Percentiles rank a stretch among this genome's conserved stretches.
These are phyloP conservation scores for Tetramorium parvispinum DNA, from an alignment of 1,140 invertebrate genomes.

Conservation along the genomic window DNA sequence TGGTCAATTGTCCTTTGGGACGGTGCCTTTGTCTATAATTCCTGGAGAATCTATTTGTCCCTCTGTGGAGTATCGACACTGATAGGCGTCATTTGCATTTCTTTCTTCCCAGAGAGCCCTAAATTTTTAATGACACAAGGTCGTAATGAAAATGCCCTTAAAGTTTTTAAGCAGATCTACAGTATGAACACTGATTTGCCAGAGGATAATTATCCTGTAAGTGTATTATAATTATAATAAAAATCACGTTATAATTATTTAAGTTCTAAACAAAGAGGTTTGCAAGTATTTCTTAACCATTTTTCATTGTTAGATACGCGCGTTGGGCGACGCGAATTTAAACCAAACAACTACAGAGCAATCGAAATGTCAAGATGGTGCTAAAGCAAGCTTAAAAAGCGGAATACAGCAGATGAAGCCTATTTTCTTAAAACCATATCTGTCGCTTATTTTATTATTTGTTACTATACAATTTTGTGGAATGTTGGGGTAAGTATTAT, in stretches of 20 bases:
- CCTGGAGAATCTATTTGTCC: conserved; percentile 92
- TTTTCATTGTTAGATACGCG: conserved; percentile 45
- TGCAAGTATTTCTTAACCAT: background rate
- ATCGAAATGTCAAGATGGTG: conserved; percentile 4
- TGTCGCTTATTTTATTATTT: conserved; percentile 43
- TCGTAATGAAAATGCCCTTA: conserved; percentile 89
- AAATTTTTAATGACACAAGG: conserved; percentile 92
- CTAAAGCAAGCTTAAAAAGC: background rate
- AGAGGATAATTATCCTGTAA: conserved; percentile 89
- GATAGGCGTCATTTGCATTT: conserved; percentile 87
- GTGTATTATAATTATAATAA: conserved; percentile 42
- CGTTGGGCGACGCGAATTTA: conserved; percentile 32
- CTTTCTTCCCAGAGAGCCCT: conserved; percentile 92
- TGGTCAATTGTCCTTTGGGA: conserved; percentile 78
- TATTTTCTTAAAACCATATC: conserved; percentile 53
- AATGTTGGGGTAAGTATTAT: conserved; percentile 62
- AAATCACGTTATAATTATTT: background rate
- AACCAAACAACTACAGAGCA: background rate
- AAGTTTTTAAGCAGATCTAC: conserved; percentile 88
- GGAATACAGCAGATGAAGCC: conserved; percentile 46
- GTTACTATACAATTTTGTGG: conserved; percentile 58
- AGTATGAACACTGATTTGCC: conserved; percentile 87
- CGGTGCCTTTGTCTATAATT: conserved; percentile 84
- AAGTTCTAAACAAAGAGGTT: background rate
- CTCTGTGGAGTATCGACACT: conserved; percentile 89